Evolutionary conservation across 2,888 invertebrate genomes (phyloP).

Genomic region (Labia minor): DNA sequence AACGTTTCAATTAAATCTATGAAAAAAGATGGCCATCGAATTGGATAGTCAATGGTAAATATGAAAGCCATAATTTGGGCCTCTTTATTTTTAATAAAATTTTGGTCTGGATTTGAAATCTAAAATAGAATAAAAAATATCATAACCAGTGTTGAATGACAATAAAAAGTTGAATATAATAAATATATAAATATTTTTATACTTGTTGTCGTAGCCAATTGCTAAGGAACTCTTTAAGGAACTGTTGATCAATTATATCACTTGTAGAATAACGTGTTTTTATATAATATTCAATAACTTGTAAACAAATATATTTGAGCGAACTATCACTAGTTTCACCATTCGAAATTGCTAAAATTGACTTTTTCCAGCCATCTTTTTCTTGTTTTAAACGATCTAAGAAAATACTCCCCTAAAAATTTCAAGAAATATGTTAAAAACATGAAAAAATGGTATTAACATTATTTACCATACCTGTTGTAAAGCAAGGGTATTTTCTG

Average conservation of each 20-base stretch:
- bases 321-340: slow-evolving; percentile 32
- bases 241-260: slow-evolving; percentile 30
- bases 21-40: slow-evolving; percentile 43
- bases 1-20: slow-evolving; percentile 37
- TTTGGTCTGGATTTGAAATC: slow-evolving; percentile 31
- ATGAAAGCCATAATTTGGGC: slow-evolving; percentile 44
- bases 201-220: slow-evolving; percentile 35
- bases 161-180: neutral
- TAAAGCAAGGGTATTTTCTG: neutral
- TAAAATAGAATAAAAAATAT: slow-evolving; percentile 16
- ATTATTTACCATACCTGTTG: neutral
- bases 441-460: neutral
- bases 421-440: neutral
- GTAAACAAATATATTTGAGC: slow-evolving; percentile 39
- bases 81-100: slow-evolving; percentile 42
- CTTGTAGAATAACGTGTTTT: slow-evolving; percentile 34
- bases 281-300: slow-evolving; percentile 40
- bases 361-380: slow-evolving; percentile 21
- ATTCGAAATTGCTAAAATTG: slow-evolving; percentile 15
- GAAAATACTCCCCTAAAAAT: neutral
- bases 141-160: neutral
- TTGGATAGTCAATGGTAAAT: slow-evolving; percentile 43
- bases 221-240: slow-evolving; percentile 35
- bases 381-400: neutral
- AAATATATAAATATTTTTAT: slow-evolving; percentile 15